phyloP scores from a whole-genome alignment of 2,888 invertebrate genomes.

The Dryocosmus kuriphilus region DNA sequence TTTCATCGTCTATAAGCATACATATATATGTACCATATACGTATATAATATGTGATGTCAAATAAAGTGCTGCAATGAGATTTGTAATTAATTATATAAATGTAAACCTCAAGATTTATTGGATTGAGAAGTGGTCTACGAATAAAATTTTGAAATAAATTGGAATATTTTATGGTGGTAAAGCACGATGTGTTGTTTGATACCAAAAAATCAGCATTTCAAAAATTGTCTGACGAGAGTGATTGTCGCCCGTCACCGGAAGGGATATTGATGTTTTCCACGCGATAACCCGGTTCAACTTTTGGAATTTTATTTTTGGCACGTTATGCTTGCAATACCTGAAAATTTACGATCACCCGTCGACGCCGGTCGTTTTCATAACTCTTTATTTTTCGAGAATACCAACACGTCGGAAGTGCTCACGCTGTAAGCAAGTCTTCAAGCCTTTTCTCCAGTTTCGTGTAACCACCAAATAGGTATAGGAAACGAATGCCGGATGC shows the following conservation, averaged over 20 bases:
- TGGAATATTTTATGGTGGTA: background rate
- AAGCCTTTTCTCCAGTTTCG: background rate
- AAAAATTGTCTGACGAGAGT: background rate
- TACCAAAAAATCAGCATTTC: background rate
- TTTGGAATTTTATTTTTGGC: constrained; percentile 26
- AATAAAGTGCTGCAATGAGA: too few relatives aligned
- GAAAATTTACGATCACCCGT: constrained; percentile 15
- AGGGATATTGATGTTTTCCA: constrained; percentile 17
- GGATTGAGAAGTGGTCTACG: background rate
- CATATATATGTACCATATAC: too few relatives aligned
- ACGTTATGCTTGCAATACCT: constrained; percentile 23
- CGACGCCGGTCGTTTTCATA: constrained; percentile 20
- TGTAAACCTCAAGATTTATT: background rate
- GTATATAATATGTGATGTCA: too few relatives aligned
- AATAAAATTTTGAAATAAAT: background rate
- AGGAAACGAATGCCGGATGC: background rate
- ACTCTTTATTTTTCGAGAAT: constrained; percentile 17
- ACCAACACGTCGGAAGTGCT: background rate
- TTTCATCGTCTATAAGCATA: too few relatives aligned
- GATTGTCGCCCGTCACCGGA: background rate
- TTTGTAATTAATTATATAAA: too few relatives aligned
- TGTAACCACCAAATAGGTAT: background rate
- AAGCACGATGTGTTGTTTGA: background rate
- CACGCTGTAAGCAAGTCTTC: constrained; percentile 2
- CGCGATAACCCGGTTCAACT: constrained; percentile 16